These are phyloP conservation scores for Poecilia wingei DNA, from an alignment of 2,797 vertebrate genomes.

Conservation along the genomic window DNA sequence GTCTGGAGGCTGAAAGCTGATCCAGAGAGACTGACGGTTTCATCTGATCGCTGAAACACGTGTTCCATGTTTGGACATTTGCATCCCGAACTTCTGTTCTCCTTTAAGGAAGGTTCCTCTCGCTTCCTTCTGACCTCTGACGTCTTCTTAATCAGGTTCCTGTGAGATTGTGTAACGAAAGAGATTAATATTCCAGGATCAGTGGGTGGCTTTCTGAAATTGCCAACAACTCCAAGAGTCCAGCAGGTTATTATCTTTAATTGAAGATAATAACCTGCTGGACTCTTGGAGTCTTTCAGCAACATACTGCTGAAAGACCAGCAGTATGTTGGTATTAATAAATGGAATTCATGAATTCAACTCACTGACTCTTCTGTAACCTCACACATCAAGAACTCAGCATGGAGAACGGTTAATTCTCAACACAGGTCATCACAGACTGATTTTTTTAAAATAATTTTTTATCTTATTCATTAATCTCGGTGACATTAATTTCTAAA, in stretches of 20 bases:
- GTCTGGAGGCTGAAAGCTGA: conserved; percentile 74
- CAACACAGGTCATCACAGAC: no score
- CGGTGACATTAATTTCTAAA: background rate
- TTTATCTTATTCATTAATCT: no score
- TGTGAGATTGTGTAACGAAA: conserved; percentile 26
- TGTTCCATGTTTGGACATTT: conserved; percentile 71
- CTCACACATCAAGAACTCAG: no score
- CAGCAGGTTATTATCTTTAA: background rate
- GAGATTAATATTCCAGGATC: conserved; percentile 18
- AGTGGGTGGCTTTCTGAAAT: conserved; percentile 4
- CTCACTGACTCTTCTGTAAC: no score
- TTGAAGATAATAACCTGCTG: background rate
- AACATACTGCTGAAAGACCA: no score
- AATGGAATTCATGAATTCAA: no score
- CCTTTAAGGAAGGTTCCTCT: conserved; percentile 44
- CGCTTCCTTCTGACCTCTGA: conserved; percentile 58
- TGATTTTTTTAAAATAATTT: no score
- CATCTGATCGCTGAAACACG: conserved; percentile 72
- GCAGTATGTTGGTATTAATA: no score
- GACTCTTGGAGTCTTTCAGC: no score
- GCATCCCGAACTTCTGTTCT: conserved; percentile 37
- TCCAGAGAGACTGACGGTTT: conserved; percentile 42
- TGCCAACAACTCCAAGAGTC: background rate
- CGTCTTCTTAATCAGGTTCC: conserved; percentile 36
- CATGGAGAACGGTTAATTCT: no score